phyloP scores from a whole-genome alignment of 2,113 vertebrate genomes.

The Nicator chloris region DNA sequence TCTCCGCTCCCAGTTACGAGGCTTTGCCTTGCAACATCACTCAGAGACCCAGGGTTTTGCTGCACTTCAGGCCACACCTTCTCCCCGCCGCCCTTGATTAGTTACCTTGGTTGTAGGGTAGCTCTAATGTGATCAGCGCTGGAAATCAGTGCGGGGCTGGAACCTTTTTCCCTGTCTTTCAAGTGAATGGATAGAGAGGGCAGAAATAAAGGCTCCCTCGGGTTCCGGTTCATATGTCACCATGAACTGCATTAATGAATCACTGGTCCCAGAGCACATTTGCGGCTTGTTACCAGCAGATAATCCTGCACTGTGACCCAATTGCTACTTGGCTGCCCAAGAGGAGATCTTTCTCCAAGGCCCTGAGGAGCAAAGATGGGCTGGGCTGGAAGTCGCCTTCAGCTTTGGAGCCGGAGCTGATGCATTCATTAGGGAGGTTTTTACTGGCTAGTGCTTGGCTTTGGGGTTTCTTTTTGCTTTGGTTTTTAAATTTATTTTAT shows the following conservation, averaged over 20 bases:
- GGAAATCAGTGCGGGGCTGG: slow-evolving; percentile 23
- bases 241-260: slow-evolving; percentile 66
- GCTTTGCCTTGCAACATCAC: neutral
- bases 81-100: neutral
- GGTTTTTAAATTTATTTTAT: neutral
- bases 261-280: slow-evolving; percentile 66
- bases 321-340: slow-evolving; percentile 64
- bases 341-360: slow-evolving; percentile 51
- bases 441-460: neutral
- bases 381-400: slow-evolving; percentile 33
- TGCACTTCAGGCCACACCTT: neutral
- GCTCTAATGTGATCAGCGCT: neutral
- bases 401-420: slow-evolving; percentile 27
- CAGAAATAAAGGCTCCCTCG: slow-evolving; percentile 64
- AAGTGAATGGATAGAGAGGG: slow-evolving; percentile 53
- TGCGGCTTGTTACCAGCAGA: slow-evolving; percentile 60
- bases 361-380: slow-evolving; percentile 27
- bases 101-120: slow-evolving; percentile 15
- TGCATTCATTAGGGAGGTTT: slow-evolving; percentile 16
- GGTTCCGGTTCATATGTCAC: slow-evolving; percentile 65
- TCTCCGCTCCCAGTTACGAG: neutral
- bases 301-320: slow-evolving; percentile 65
- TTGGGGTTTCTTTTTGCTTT: neutral
- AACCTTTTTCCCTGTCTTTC: slow-evolving; percentile 52
- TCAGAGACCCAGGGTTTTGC: neutral